Percentiles rank a stretch among this genome's conserved stretches.
Conservation (phyloP, 2,888 invertebrate genomes). For the Perdita meconis region DNA sequence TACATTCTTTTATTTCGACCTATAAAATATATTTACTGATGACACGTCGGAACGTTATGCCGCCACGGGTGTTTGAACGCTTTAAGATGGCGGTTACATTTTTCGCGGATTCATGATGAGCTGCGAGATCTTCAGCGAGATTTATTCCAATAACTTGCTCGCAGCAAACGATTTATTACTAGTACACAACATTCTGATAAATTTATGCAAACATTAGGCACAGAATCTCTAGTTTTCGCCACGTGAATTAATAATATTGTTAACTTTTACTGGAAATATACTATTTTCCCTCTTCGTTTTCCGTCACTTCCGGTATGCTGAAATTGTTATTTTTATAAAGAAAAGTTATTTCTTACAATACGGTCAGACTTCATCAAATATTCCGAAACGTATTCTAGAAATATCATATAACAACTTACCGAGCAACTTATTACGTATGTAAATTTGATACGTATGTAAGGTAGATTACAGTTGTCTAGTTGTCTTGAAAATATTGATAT, state of each 20-base stretch:
- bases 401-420: not conserved
- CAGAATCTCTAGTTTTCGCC: not conserved
- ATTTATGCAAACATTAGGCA: not conserved
- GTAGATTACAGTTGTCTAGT: constrained; percentile 63
- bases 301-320: constrained; percentile 63
- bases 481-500: constrained; percentile 73
- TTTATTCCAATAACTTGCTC: not conserved
- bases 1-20: constrained; percentile 60
- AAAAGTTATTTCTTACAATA: not conserved
- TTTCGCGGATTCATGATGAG: constrained; percentile 55
- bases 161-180: not conserved
- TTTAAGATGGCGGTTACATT: constrained; percentile 70
- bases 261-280: constrained; percentile 53
- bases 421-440: constrained; percentile 21
- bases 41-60: constrained; percentile 65
- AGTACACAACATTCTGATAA: not conserved
- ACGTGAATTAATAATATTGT: constrained; percentile 31
- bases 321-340: not conserved
- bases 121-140: not conserved
- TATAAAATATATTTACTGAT: constrained; percentile 59
- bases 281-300: constrained; percentile 70
- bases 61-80: constrained; percentile 77
- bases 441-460: constrained; percentile 44
- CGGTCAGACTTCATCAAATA: not conserved
- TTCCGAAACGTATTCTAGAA: constrained; percentile 11